phyloP scores from a whole-genome alignment of 2,797 vertebrate genomes.

The Poecilia picta region DNA sequence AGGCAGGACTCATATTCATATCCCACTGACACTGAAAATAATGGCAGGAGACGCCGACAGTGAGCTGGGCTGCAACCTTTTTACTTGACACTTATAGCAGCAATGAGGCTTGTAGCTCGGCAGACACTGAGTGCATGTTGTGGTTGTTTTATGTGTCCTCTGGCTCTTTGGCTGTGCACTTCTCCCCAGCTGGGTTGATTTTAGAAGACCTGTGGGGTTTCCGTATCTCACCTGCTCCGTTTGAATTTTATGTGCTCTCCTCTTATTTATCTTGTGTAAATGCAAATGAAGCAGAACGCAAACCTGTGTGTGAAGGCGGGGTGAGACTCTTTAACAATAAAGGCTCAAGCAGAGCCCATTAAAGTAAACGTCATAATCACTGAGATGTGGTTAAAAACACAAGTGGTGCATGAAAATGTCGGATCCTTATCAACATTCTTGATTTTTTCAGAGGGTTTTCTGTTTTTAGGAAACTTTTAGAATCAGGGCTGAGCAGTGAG shows the following conservation, averaged over 20 bases:
- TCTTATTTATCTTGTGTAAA: conserved; percentile 62
- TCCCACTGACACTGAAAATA: conserved; percentile 93
- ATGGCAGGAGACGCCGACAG: conserved; percentile 50
- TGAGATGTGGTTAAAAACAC: conserved; percentile 13
- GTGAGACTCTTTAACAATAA: conserved; percentile 52
- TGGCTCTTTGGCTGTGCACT: conserved; percentile 51
- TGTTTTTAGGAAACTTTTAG: background rate
- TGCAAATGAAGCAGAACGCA: conserved; percentile 45
- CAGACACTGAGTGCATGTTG: conserved; percentile 40
- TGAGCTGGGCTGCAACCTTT: conserved; percentile 56
- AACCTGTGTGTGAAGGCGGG: conserved; percentile 34
- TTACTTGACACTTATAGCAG: conserved; percentile 54
- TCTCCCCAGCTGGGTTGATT: conserved; percentile 67
- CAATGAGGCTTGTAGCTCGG: conserved; percentile 49
- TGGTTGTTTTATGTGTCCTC: conserved; percentile 27
- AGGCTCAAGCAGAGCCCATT: conserved; percentile 44
- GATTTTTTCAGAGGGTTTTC: background rate
- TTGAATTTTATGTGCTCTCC: conserved; percentile 49
- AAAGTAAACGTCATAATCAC: conserved; percentile 44
- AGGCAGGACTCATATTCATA: conserved; percentile 98
- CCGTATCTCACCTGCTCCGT: conserved; percentile 52
- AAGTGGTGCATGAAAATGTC: conserved; percentile 22
- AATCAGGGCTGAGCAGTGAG: conserved; percentile 13
- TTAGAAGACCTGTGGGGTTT: conserved; percentile 59
- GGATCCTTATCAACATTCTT: conserved; percentile 25